Conservation (phyloP, 2,888 invertebrate species). For the Frankliniella intonsa region DNA sequence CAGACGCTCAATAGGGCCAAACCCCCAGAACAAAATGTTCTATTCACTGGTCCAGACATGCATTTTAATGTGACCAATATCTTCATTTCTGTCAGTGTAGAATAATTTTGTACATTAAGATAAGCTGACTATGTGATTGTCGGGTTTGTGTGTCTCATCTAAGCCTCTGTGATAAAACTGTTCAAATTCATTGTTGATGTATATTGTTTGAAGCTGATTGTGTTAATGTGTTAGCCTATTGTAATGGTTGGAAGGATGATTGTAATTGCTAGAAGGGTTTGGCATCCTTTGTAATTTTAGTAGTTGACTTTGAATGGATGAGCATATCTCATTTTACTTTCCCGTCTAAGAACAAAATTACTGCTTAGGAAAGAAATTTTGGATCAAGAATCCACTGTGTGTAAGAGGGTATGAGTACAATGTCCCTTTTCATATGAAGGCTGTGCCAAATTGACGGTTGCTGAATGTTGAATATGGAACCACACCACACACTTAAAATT, state of each 20-base stretch:
- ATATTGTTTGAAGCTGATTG: background rate
- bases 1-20: background rate
- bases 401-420: too few relatives aligned
- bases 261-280: background rate
- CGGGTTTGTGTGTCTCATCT: conserved; percentile 11
- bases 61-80: background rate
- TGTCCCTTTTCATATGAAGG: background rate
- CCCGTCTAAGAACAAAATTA: background rate
- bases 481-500: too few relatives aligned
- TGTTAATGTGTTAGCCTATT: background rate
- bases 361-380: background rate
- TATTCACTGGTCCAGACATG: background rate
- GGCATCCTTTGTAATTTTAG: background rate
- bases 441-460: background rate
- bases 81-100: background rate
- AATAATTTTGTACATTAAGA: background rate
- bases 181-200: conserved; percentile 9
- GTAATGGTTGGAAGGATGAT: background rate
- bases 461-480: background rate
- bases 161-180: conserved; percentile 23
- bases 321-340: conserved; percentile 2
- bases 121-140: background rate
- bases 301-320: background rate
- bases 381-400: too few relatives aligned
- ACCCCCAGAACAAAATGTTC: background rate